These are phyloP conservation scores for Artibeus lituratus DNA, from an alignment of 2,797 vertebrate genomes.

Conservation along the genomic window DNA sequence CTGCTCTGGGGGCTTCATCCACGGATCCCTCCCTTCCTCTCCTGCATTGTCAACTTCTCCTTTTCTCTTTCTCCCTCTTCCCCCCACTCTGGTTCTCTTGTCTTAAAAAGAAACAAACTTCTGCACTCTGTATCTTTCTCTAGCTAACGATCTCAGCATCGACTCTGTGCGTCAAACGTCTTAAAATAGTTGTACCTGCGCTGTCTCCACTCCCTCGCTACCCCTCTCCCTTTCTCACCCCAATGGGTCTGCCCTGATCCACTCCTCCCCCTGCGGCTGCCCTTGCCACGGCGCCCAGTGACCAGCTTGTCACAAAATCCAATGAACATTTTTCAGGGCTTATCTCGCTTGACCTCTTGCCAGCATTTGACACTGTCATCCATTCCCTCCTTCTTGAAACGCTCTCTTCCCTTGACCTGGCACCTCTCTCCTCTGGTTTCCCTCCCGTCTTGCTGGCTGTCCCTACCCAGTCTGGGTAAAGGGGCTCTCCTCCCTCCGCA, in stretches of 20 bases:
- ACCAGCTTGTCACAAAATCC: slow-evolving; percentile 34
- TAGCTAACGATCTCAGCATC: not conserved
- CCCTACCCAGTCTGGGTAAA: not conserved
- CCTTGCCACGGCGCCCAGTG: not conserved
- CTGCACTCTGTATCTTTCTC: not conserved
- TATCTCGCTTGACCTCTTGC: slow-evolving; percentile 20
- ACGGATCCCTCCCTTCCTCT: not conserved
- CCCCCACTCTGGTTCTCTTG: not conserved
- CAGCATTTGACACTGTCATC: not conserved
- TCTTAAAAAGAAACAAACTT: not conserved
- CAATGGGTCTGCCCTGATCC: not conserved
- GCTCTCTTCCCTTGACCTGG: not conserved
- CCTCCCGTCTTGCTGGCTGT: not conserved
- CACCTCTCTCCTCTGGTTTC: not conserved
- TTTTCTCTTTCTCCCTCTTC: not conserved
- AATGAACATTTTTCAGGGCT: slow-evolving; percentile 9
- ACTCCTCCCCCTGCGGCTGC: not conserved
- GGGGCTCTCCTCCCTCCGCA: not conserved
- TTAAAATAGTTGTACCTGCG: not conserved
- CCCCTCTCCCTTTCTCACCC: not conserved
- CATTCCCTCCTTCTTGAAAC: not conserved
- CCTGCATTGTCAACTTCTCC: not conserved
- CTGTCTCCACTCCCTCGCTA: not conserved
- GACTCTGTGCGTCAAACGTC: not conserved
- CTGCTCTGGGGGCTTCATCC: not conserved